Evolutionary conservation across 2,888 invertebrate species (phyloP), one percentile per base, ranked within the genome.

Genomic region (Dolomedes plantarius): DNA sequence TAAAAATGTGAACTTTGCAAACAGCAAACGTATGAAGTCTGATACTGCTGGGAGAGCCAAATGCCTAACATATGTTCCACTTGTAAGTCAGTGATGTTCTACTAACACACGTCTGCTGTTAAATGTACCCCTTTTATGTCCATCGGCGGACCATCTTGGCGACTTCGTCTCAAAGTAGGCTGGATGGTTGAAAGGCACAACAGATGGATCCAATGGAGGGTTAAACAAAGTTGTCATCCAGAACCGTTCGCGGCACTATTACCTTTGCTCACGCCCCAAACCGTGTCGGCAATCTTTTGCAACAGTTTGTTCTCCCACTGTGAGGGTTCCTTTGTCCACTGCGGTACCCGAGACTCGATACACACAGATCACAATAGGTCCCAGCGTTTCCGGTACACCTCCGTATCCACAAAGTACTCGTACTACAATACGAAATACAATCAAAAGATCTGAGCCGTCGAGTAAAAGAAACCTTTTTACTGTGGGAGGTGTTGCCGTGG

Each of bases 351-450:
- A 56, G 67, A 39, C 76, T 78, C 73, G 78, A 85, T 85, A 82
- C 82, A 82, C 72, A 73, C 29, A 32, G 16, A 5, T 41, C 31
- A 73, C 77, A 77, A 77, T 65, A 19, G 76, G 19, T 28, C 46
- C 32, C 76, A 13, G 71, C 71, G 71, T 76, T 82, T 82, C 82
- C 82, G 82, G 82, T 82, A 82, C 82, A 69, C 82, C 82, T 76
- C 28, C 82, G 64, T 36, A 71, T 75, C 74, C 74, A 23, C 68
- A 73, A 81, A 81, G 68, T 74, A 68, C 69, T 74, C 29, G 29
- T 29, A 29, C 68, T 19, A 76, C 76, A 81, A 75, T 75, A 39
- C 23, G 28, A 32, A 19, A 41, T 16, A 62, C 65, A 50, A 13
- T n/a, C 32, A 11, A 80, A 80, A 62, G 41, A 62, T 28, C 36